Evolutionary conservation across 2,797 vertebrate species (phyloP).

Genomic region (Neoniphon sammara): DNA sequence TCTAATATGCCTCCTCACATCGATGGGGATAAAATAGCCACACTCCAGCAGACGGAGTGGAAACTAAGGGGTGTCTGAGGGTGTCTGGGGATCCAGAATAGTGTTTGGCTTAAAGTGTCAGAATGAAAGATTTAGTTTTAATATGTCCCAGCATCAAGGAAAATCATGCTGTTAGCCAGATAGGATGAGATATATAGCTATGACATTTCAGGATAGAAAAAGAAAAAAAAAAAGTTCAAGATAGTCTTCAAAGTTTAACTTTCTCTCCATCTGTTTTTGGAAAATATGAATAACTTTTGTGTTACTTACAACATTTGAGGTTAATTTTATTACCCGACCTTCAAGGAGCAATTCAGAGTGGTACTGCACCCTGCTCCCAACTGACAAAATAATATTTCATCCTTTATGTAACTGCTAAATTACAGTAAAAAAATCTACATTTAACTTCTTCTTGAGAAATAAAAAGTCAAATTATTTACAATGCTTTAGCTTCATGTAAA

Average conservation of each 20-base stretch:
- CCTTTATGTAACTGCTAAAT: neutral
- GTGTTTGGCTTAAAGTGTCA: slow-evolving; percentile 49
- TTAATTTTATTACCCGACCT: neutral
- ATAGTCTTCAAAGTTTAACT: slow-evolving; percentile 12
- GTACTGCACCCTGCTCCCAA: neutral
- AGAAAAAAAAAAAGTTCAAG: neutral
- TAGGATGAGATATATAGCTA: slow-evolving; percentile 1
- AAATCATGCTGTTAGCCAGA: slow-evolving; percentile 53
- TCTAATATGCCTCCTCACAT: slow-evolving; percentile 37
- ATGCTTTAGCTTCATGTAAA: slow-evolving; percentile 1
- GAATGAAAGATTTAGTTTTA: slow-evolving; percentile 56
- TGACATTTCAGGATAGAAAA: slow-evolving; percentile 22
- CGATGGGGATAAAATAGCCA: slow-evolving; percentile 48
- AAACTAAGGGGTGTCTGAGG: slow-evolving; percentile 10
- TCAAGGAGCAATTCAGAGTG: neutral
- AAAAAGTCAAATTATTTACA: neutral
- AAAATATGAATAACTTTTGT: neutral
- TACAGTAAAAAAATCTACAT: neutral
- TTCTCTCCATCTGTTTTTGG: neutral
- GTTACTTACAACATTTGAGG: too few species aligned
- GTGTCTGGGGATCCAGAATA: slow-evolving; percentile 21
- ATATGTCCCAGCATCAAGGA: slow-evolving; percentile 45
- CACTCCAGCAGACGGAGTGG: slow-evolving; percentile 32
- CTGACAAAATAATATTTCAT: neutral
- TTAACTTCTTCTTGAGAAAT: neutral